Evolutionary conservation across 2,888 invertebrate genomes (phyloP), one percentile per base, ranked within the genome.

Genomic region (Nebria brevicollis): DNA sequence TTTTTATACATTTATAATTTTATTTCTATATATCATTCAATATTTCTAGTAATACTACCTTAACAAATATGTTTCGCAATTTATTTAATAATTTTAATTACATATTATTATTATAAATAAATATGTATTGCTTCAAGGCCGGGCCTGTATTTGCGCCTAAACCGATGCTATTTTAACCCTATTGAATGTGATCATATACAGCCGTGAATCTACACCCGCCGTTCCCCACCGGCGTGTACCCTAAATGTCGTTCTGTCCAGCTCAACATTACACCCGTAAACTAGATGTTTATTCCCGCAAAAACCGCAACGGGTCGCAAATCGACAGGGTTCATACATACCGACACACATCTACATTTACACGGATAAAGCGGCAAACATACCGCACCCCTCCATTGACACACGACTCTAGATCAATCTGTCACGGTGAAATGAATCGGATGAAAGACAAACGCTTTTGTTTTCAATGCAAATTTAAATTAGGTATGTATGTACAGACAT

Each of bases 221-320:
- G 25, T 68, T 25, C 11, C 41, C 26, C 86, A 86, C 87, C 86
- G 87, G 66, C 26, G 8, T n/a, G 66, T 54, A 65, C 73, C 66
- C 77, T 65, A 72, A 64, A 86, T 87, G 87, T 87, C 87, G 87
- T 88, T 87, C 87, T 87, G 88, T 87, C 87, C 87, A 86, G 86
- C 86, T 84, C 77, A 82, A 85, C 85, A 85, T 86, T 86, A 87
- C 87, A 87, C 88, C 88, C 88, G 89, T 89, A 89, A 88, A 89
- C 88, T 88, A 88, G 85, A 88, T 89, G 89, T 89, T 89, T 89
- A 89, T 89, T 87, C 82, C 89, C 89, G 87, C 89, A 89, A 89
- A 89, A 89, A 89, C 89, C 89, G 88, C 89, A 87, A 66, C 77
- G 77, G 87, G 88, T 89, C 89, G 88, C 89, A 89, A 89, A 89